These are phyloP conservation scores for Cassiopea andromeda DNA, from an alignment of 30 jellyfish, hydroid and myxozoan species.

Conservation along the genomic window DNA sequence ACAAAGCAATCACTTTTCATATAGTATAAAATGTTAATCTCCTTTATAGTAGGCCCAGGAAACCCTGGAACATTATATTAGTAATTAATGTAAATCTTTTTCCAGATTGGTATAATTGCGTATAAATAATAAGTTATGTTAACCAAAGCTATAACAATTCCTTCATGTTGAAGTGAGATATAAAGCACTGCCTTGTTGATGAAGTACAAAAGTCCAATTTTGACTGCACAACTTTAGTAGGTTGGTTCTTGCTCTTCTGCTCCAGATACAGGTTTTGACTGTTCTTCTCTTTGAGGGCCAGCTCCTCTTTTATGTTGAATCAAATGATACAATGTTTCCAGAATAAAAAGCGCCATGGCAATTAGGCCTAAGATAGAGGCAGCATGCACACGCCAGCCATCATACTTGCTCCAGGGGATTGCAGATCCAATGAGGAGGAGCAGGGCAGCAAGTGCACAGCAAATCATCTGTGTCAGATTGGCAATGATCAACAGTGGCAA, in stretches of 20 bases:
- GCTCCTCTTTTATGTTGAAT: slow-evolving; percentile 40
- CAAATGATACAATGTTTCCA: slow-evolving; percentile 41
- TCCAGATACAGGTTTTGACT: not conserved
- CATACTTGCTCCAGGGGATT: slow-evolving; percentile 37
- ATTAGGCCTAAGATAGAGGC: slow-evolving; percentile 58
- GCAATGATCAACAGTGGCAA: slow-evolving; percentile 50
- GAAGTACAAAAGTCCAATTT: too few species aligned
- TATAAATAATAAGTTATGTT: too few species aligned
- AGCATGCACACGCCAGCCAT: slow-evolving; percentile 40
- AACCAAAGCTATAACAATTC: not conserved
- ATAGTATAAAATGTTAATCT: not conserved
- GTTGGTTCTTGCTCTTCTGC: slow-evolving; percentile 53
- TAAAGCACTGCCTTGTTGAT: too few species aligned
- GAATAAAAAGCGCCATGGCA: slow-evolving; percentile 58
- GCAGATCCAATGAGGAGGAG: slow-evolving; percentile 52
- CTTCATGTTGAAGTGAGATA: not conserved
- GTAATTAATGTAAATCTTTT: not conserved
- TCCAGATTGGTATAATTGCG: not conserved
- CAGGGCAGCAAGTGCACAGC: slow-evolving; percentile 56
- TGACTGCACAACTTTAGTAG: slow-evolving; percentile 21
- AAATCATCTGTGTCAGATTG: slow-evolving; percentile 40
- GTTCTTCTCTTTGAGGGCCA: not conserved
- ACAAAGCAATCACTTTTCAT: not conserved
- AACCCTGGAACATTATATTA: too few species aligned
- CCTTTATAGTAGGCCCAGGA: not conserved